Percentiles rank a stretch among this genome's conserved stretches.
phyloP scores from a whole-genome alignment of 2,888 invertebrate species.

The Coremacera marginata region DNA sequence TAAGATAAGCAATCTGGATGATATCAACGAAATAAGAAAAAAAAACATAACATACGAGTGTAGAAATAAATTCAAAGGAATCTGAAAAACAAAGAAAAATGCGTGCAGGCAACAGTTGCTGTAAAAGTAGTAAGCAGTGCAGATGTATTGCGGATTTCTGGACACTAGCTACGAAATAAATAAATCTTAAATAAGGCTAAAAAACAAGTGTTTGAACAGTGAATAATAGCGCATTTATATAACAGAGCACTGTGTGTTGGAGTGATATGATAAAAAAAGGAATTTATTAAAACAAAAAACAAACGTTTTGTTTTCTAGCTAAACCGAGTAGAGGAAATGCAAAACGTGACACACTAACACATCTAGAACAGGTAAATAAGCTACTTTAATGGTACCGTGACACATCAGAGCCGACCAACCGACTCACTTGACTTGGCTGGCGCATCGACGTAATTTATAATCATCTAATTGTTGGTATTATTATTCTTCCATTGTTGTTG shows the following conservation, averaged over 20 bases:
- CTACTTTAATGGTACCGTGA: neutral
- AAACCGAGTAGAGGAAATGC: conserved; percentile 46
- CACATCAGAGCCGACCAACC: neutral
- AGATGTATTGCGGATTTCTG: too few species aligned
- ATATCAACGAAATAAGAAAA: too few species aligned
- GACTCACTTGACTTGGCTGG: conserved; percentile 8
- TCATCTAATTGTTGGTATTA: conserved; percentile 15
- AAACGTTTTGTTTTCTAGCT: neutral
- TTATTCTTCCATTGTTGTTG: neutral
- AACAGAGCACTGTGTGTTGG: neutral
- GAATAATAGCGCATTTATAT: too few species aligned
- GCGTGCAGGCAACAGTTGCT: too few species aligned
- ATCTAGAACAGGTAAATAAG: conserved; percentile 40
- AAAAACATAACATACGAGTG: too few species aligned
- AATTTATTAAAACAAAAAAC: neutral
- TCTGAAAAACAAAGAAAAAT: too few species aligned
- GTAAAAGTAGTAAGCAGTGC: too few species aligned
- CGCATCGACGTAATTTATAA: conserved; percentile 5
- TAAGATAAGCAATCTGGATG: too few species aligned
- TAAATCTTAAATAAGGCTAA: neutral
- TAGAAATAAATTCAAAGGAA: too few species aligned
- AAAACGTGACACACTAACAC: conserved; percentile 49
- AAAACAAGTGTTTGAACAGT: neutral
- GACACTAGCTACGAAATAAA: neutral
- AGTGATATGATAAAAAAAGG: neutral